Percentiles rank a stretch among this genome's conserved stretches.
These are phyloP conservation scores for Ennomos quercinarius DNA, from an alignment of 2,888 invertebrate genomes.

Conservation along the genomic window DNA sequence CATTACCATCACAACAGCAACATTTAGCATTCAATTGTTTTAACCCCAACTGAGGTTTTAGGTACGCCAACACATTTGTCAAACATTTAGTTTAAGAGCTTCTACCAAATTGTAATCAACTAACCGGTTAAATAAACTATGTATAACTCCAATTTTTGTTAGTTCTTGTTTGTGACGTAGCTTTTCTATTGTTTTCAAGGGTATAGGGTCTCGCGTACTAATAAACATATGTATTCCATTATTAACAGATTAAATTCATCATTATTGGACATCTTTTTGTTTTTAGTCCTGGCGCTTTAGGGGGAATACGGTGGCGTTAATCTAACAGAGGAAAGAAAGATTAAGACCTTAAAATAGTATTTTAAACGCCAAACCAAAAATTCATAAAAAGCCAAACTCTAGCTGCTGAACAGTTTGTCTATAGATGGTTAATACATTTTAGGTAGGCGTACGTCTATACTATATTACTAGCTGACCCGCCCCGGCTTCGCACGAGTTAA, in stretches of 20 bases:
- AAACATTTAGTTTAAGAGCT: conserved; percentile 44
- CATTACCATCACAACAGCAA: not conserved
- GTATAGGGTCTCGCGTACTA: conserved; percentile 58
- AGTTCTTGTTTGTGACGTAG: conserved; percentile 51
- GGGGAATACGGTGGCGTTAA: not conserved
- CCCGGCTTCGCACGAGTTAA: too few relatives aligned
- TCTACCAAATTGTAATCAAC: conserved; percentile 49
- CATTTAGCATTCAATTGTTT: not conserved
- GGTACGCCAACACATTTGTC: not conserved
- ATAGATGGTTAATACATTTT: too few relatives aligned
- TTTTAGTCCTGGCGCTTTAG: conserved; percentile 42
- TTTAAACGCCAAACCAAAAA: too few relatives aligned
- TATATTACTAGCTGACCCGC: too few relatives aligned
- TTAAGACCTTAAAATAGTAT: too few relatives aligned
- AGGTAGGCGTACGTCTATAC: too few relatives aligned
- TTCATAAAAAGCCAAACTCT: too few relatives aligned
- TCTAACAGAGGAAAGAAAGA: too few relatives aligned
- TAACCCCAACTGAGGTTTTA: not conserved
- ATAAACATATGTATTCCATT: conserved; percentile 56
- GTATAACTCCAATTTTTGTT: conserved; percentile 41
- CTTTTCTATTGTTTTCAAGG: conserved; percentile 39
- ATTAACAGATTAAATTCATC: conserved; percentile 64
- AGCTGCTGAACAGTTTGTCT: too few relatives aligned
- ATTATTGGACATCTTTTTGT: conserved; percentile 58
- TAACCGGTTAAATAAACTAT: conserved; percentile 46